Conservation (phyloP, 1,140 invertebrate species). For the Scaptomyza montana region DNA sequence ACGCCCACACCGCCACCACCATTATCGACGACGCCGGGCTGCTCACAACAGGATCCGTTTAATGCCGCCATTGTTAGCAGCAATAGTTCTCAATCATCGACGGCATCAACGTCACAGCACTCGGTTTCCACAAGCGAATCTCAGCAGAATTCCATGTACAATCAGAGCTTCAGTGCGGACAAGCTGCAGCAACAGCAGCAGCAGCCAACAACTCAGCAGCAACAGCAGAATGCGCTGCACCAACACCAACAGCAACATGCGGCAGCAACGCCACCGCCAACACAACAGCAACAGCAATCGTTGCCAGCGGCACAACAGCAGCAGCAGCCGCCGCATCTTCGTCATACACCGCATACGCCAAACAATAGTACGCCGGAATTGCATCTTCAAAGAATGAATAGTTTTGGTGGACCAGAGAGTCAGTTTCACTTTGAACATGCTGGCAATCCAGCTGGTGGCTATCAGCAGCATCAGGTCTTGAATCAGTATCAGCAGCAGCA, state of each 20-base stretch:
- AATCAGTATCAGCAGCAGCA: slow-evolving; percentile 77
- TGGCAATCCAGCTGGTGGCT: slow-evolving; percentile 51
- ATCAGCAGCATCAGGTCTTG: slow-evolving; percentile 75
- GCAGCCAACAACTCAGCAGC: slow-evolving; percentile 45
- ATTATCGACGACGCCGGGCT: slow-evolving; percentile 75
- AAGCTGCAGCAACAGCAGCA: slow-evolving; percentile 62
- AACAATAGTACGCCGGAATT: slow-evolving; percentile 55
- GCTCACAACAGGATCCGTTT: slow-evolving; percentile 75
- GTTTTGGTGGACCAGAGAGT: slow-evolving; percentile 68
- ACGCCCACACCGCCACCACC: slow-evolving; percentile 76
- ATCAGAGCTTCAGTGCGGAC: slow-evolving; percentile 79
- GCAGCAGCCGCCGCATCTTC: slow-evolving; percentile 44
- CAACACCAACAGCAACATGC: slow-evolving; percentile 62
- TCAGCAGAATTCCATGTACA: slow-evolving; percentile 83
- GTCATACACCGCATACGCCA: slow-evolving; percentile 52
- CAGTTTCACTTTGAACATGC: slow-evolving; percentile 77
- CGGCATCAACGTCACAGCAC: slow-evolving; percentile 79
- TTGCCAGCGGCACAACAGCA: slow-evolving; percentile 46
- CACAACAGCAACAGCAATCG: slow-evolving; percentile 52
- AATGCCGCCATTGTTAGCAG: slow-evolving; percentile 80
- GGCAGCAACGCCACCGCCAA: slow-evolving; percentile 64
- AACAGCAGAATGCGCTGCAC: slow-evolving; percentile 61
- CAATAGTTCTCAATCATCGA: slow-evolving; percentile 80
- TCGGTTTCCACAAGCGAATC: slow-evolving; percentile 81
- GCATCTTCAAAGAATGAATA: slow-evolving; percentile 74